phyloP scores from a whole-genome alignment of 2,888 invertebrate genomes.

The Drosophila tanythrix region DNA sequence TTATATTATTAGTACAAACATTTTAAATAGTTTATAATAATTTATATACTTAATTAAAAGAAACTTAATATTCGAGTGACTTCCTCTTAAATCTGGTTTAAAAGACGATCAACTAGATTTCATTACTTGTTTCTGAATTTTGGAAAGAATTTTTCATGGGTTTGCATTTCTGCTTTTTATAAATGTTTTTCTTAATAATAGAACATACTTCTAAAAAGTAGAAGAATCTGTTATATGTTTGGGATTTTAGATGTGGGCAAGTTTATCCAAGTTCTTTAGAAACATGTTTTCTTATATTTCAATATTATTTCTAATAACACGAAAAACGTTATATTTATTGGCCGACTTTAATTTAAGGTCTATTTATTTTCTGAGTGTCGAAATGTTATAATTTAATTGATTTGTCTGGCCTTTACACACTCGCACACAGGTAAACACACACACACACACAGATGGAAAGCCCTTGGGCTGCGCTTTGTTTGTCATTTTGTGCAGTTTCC shows the following conservation, averaged over 20 bases:
- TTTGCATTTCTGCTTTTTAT: background rate
- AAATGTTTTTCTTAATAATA: background rate
- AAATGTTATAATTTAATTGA: constrained; percentile 74
- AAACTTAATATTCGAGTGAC: background rate
- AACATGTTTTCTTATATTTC: background rate
- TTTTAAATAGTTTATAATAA: background rate
- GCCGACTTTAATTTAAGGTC: background rate
- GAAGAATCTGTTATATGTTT: background rate
- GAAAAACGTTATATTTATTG: background rate
- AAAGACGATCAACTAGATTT: too few relatives aligned
- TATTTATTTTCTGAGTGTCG: background rate
- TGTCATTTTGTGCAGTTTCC: constrained; percentile 61
- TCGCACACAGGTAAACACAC: constrained; percentile 4
- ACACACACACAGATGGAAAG: constrained; percentile 13
- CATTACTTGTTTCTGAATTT: too few relatives aligned
- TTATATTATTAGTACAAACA: background rate
- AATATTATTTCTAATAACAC: background rate
- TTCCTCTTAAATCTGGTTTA: too few relatives aligned
- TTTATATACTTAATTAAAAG: background rate
- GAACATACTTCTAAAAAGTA: background rate
- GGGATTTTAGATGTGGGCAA: background rate
- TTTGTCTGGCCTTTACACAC: constrained; percentile 66
- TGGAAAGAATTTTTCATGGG: background rate
- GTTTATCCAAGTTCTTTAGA: too few relatives aligned
- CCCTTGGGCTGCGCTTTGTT: constrained; percentile 42